phyloP scores from a whole-genome alignment of 2,113 vertebrate species.

The Pachycephala philippinensis region DNA sequence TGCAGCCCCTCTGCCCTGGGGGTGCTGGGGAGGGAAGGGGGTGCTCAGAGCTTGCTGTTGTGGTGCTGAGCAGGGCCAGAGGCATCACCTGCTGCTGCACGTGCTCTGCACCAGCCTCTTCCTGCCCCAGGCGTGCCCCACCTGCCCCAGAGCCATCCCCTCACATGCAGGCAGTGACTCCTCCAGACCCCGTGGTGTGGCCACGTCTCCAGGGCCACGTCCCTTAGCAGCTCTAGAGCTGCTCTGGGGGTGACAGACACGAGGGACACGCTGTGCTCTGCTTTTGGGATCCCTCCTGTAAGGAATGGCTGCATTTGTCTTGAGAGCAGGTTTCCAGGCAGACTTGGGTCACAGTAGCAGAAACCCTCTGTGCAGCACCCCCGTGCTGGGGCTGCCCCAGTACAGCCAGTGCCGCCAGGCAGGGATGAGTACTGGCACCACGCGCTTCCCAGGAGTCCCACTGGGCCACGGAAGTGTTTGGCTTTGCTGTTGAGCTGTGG shows the following conservation, averaged over 20 bases:
- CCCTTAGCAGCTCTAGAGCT: background rate
- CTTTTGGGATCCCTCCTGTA: background rate
- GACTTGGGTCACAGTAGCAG: background rate
- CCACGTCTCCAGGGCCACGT: background rate
- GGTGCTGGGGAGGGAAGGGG: background rate
- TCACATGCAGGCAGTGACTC: background rate
- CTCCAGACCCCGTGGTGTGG: background rate
- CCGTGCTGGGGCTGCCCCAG: background rate
- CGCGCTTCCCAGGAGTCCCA: background rate
- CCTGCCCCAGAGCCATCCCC: background rate
- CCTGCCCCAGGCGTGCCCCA: background rate
- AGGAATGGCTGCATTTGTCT: background rate
- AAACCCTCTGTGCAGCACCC: background rate
- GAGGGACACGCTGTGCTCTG: background rate
- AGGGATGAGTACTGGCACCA: conserved; percentile 34
- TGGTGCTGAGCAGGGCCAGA: background rate
- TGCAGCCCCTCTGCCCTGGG: background rate
- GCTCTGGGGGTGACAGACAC: background rate
- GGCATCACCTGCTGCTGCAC: background rate
- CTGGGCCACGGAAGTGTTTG: background rate
- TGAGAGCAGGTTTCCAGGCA: background rate
- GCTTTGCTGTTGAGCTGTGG: background rate
- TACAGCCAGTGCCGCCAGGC: background rate
- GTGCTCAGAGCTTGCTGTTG: background rate
- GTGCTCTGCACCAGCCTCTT: background rate